These are phyloP conservation scores for Agrochola lota DNA, from an alignment of 2,888 invertebrate species.

Conservation along the genomic window DNA sequence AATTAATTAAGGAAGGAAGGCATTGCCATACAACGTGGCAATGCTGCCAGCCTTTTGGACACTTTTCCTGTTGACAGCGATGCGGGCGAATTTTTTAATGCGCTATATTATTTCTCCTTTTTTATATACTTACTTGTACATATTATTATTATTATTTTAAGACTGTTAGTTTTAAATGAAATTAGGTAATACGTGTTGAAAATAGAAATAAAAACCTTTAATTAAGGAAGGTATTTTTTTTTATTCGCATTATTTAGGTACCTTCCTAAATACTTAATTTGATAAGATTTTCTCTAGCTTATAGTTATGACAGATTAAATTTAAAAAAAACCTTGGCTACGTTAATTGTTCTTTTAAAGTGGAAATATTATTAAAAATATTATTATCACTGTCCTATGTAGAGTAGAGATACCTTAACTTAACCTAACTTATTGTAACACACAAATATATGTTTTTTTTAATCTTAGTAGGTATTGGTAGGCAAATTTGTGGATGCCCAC, in stretches of 20 bases:
- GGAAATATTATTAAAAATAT: conserved; percentile 5
- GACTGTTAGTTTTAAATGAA: not conserved
- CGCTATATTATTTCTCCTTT: not conserved
- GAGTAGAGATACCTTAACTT: not conserved
- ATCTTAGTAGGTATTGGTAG: not conserved
- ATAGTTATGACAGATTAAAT: not conserved
- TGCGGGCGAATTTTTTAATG: not conserved
- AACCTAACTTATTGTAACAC: not conserved
- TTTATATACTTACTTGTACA: not conserved
- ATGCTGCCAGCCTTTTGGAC: not conserved
- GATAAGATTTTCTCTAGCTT: conserved; percentile 19
- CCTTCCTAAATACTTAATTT: not conserved
- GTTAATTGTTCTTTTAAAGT: conserved; percentile 19
- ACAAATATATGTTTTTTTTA: not conserved
- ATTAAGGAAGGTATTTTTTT: not conserved
- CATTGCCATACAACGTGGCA: not conserved
- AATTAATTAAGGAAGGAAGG: not conserved
- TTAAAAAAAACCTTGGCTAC: conserved; percentile 1
- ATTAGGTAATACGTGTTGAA: not conserved
- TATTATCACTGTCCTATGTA: not conserved
- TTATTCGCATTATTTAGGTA: not conserved
- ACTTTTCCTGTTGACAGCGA: not conserved
- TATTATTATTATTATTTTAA: no score
- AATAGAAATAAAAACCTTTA: not conserved
- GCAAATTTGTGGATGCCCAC: not conserved